phyloP scores from a whole-genome alignment of 1,140 invertebrate species.

The Homalodisca vitripennis region DNA sequence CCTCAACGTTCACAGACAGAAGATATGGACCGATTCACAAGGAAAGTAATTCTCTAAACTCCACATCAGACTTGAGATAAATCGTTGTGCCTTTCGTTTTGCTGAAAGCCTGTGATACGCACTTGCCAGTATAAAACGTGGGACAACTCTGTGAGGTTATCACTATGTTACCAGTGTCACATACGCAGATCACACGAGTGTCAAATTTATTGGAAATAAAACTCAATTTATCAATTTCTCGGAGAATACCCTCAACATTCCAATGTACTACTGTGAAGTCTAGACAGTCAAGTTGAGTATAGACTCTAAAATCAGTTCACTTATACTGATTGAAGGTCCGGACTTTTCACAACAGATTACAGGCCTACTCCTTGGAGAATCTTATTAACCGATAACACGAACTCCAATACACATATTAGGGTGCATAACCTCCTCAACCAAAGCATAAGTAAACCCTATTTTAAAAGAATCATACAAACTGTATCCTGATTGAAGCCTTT shows the following conservation, averaged over 20 bases:
- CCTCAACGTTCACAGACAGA: no score
- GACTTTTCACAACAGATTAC: not conserved
- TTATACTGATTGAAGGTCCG: not conserved
- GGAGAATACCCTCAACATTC: conserved; percentile 4
- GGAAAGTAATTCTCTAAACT: no score
- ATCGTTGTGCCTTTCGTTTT: no score
- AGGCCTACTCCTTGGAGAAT: not conserved
- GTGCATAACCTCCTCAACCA: conserved; percentile 1
- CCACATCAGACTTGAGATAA: no score
- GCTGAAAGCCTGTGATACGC: no score
- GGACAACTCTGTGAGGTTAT: not conserved
- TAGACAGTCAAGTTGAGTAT: not conserved
- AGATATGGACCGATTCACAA: no score
- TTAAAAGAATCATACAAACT: not conserved
- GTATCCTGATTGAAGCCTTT: not conserved
- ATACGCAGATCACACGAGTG: not conserved
- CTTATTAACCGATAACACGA: not conserved
- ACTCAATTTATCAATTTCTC: not conserved
- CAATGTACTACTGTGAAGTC: conserved; percentile 3
- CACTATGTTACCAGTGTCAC: not conserved
- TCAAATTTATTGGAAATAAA: not conserved
- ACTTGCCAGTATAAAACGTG: conserved; percentile 1
- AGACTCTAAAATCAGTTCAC: not conserved
- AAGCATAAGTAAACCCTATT: not conserved
- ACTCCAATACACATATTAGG: not conserved